These are phyloP conservation scores for Lepus americanus DNA, from an alignment of 2,113 vertebrate genomes.

Conservation along the genomic window DNA sequence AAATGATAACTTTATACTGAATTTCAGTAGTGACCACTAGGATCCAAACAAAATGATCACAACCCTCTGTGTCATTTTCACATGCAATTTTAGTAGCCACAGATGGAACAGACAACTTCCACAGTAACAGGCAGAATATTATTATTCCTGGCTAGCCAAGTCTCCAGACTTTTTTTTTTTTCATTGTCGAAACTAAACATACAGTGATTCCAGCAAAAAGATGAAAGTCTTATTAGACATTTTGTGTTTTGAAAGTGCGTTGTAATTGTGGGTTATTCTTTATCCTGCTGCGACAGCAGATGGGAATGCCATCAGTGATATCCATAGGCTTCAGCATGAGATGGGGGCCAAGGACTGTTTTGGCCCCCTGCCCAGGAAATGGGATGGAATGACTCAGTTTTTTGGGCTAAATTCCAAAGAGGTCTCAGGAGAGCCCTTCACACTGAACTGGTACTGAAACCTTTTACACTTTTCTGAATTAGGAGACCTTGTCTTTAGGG, in stretches of 20 bases:
- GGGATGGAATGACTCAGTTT: constrained; percentile 67
- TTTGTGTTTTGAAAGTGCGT: constrained; percentile 55
- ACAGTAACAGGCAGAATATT: constrained; percentile 9
- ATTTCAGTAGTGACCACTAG: constrained; percentile 40
- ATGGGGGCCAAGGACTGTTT: constrained; percentile 53
- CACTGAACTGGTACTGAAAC: constrained; percentile 50
- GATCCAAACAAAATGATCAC: not conserved
- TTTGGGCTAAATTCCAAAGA: constrained; percentile 66
- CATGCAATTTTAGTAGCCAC: not conserved
- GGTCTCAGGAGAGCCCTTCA: constrained; percentile 21
- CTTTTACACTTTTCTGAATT: constrained; percentile 42
- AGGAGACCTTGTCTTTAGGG: not conserved
- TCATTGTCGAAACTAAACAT: constrained; percentile 47
- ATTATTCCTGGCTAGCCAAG: constrained; percentile 19
- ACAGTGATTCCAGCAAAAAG: constrained; percentile 33
- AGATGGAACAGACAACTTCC: not conserved
- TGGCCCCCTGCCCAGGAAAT: constrained; percentile 70
- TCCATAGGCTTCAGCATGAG: constrained; percentile 51
- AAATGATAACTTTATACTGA: constrained; percentile 33
- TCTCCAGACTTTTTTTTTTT: not conserved
- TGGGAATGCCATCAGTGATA: constrained; percentile 59
- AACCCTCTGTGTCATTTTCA: not conserved
- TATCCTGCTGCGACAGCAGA: constrained; percentile 64
- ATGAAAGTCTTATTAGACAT: constrained; percentile 9
- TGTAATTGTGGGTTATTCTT: constrained; percentile 47